Evolutionary conservation across 2,888 invertebrate species (phyloP), one percentile per base, ranked within the genome.

Genomic region (Megaustenia siamemsis): DNA sequence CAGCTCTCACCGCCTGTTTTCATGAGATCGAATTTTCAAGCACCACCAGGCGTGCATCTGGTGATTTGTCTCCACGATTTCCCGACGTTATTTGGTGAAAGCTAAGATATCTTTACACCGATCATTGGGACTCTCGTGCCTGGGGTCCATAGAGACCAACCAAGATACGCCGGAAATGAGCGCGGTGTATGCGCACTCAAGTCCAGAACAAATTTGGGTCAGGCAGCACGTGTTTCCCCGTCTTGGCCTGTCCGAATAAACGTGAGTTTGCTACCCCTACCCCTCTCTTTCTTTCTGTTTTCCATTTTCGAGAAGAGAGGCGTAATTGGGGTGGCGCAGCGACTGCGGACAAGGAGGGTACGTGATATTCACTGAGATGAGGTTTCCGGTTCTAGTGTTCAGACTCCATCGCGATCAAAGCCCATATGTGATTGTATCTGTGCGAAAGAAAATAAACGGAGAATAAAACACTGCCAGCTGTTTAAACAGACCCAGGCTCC

Each of bases 141-240:
- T n/a, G 21, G 10, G 21, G 35, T 53, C 68, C 53, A 80, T 45
- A 24, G 69, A 49, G 69, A 69, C 69, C 49, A 49, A 53, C 6
- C 49, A 80, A 45, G 15, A 35, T 80, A 35, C 80, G 35, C 80
- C 53, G 80, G 80, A 80, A 80, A 80, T 80, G 80, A 80, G 80
- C 68, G 12, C 80, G 69, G 68, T 53, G 80, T 80, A 68, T 80
- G 80, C 79, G 79, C 49, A 24, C 69, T 80, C 80, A 69, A 80
- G 69, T 56, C 80, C 69, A 68, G 80, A 69, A 80, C 80, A 80
- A 80, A 80, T 80, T 80, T 80, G 38, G 69, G 15, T 53, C 49
- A 28, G 69, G 69, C 68, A 49, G 80, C 69, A 80, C 80, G 80
- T 80, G 80, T 68, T 78, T 78, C 43, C 28, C 43, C 78, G 78